Conservation (phyloP, 2,888 invertebrate genomes). For the Incurvaria masculella region DNA sequence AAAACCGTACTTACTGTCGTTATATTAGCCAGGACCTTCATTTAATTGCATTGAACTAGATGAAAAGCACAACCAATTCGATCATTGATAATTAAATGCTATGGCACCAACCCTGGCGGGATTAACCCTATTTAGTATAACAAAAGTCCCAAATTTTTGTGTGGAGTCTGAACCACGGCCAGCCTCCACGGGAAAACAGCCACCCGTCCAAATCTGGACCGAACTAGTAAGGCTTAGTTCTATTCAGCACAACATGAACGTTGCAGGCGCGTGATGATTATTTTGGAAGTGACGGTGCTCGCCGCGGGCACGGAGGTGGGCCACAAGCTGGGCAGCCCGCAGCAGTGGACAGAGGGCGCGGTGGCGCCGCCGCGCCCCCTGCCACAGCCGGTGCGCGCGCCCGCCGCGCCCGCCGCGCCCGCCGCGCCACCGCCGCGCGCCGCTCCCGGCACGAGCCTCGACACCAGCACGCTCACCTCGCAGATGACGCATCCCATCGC, state of each 20-base stretch:
- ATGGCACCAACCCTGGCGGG: too few relatives aligned
- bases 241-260: neutral
- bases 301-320: constrained; percentile 69
- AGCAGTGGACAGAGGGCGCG: constrained; percentile 57
- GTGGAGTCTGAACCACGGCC: constrained; percentile 3
- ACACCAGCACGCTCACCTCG: constrained; percentile 40
- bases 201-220: constrained; percentile 3
- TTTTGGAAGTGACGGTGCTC: constrained; percentile 74
- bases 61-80: too few relatives aligned
- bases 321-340: constrained; percentile 76
- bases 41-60: too few relatives aligned
- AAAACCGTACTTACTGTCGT: too few relatives aligned
- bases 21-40: too few relatives aligned
- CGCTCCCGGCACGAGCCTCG: constrained; percentile 27
- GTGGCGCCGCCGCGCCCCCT: constrained; percentile 23
- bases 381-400: constrained; percentile 23
- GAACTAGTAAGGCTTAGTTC: neutral
- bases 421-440: constrained; percentile 20
- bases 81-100: too few relatives aligned
- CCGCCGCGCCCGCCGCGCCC: constrained; percentile 21
- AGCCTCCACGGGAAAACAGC: constrained; percentile 3
- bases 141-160: neutral
- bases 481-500: constrained; percentile 72
- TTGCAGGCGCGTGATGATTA: constrained; percentile 78
- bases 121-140: too few relatives aligned